These are phyloP conservation scores for Drosophila auraria DNA, from an alignment of 1,140 invertebrate genomes.

Conservation along the genomic window DNA sequence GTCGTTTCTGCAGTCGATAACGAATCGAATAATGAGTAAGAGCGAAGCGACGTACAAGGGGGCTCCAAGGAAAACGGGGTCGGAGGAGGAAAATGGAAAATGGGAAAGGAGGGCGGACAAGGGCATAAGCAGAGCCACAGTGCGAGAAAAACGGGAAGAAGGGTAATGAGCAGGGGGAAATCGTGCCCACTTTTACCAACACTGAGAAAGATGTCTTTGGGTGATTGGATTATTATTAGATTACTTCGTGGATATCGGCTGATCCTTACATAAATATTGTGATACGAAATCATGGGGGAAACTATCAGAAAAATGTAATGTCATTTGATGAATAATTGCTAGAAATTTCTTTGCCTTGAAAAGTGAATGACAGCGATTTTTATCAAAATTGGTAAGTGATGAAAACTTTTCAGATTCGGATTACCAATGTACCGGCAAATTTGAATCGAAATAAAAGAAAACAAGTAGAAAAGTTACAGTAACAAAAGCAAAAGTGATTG, in stretches of 20 bases:
- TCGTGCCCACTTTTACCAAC: conserved; percentile 1
- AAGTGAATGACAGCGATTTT: too few relatives aligned
- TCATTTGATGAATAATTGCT: not conserved
- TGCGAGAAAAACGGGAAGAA: conserved; percentile 25
- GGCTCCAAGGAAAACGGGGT: not conserved
- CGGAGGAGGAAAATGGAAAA: conserved; percentile 13
- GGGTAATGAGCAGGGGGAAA: conserved; percentile 10
- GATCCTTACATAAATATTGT: conserved; percentile 6
- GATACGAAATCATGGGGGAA: not conserved
- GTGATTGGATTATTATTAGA: conserved; percentile 24
- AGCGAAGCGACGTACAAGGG: conserved; percentile 13
- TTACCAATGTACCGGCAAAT: too few relatives aligned
- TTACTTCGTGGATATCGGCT: not conserved
- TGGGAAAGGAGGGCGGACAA: not conserved
- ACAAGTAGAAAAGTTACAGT: too few relatives aligned
- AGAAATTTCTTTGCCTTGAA: not conserved
- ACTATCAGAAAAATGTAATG: not conserved
- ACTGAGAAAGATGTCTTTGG: conserved; percentile 12
- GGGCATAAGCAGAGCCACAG: conserved; percentile 12
- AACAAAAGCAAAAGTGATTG: too few relatives aligned
- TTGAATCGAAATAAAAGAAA: too few relatives aligned
- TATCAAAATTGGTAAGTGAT: too few relatives aligned
- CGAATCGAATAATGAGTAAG: conserved; percentile 61
- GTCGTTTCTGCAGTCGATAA: conserved; percentile 61
- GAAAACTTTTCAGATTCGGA: too few relatives aligned